Evolutionary conservation across 2,888 invertebrate species (phyloP), one percentile per base, ranked within the genome.

Genomic region (Actias luna): DNA sequence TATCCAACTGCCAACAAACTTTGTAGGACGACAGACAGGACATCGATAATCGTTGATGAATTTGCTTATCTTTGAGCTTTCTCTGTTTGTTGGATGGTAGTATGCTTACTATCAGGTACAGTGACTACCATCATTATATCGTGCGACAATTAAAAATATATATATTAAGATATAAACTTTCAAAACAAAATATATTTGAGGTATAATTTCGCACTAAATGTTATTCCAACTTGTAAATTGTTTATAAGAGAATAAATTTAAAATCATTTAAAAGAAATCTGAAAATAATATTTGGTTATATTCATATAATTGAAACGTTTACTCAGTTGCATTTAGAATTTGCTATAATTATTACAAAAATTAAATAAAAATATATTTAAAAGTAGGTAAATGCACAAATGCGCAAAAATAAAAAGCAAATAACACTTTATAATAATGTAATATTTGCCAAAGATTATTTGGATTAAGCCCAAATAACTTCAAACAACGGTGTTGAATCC

Each of bases 401-500:
- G 12, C n/a, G 35, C 14, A 50, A 33, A 14, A 25, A 42, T 12
- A 31, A 42, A 39, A 58, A 8, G 33, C 27, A 42, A 29, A 18
- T 58, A 33, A 31, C 39, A 57, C n/a, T 39, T 29, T 22, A 42
- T 59, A 63, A 59, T 63, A 52, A 59, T 59, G 50, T 59, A 59
- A 59, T 63, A 59, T 18, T 52, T 35, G 59, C 50, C 39, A 59
- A 60, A 63, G 59, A 63, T 52, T 50, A 60, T 59, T 63, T 60
- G 63, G 63, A 63, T 59, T 36, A 16, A 55, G n/a, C 59, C 63
- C 63, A 63, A 63, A 63, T 63, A 63, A 63, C 59, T 74, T 71
- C 72, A 72, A 77, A 74, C 72, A 71, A 67, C 59, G 63, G 68
- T 69, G 71, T 66, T 57, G 67, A 71, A 72, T 72, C 64, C 65